Evolutionary conservation across 2,888 invertebrate genomes (phyloP).

Genomic region (Zhuqinia jingwanae): DNA sequence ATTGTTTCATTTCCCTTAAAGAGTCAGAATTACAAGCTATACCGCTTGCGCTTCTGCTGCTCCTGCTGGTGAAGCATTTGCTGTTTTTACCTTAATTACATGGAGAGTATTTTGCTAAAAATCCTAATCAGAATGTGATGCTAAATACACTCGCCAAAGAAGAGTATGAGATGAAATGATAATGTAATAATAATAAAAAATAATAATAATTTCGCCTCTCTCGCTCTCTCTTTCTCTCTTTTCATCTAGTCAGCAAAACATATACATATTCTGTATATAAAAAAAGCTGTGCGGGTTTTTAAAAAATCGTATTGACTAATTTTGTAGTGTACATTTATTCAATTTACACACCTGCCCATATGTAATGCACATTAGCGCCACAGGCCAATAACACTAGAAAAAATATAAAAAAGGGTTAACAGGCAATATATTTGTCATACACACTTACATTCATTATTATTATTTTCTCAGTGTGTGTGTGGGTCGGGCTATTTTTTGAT

Average conservation of each 20-base stretch:
- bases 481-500: neutral
- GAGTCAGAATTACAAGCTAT: slow-evolving; percentile 6
- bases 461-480: neutral
- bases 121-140: slow-evolving; percentile 57
- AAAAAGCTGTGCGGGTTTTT: no score
- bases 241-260: slow-evolving; percentile 20
- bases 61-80: neutral
- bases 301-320: slow-evolving; percentile 48
- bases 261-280: no score
- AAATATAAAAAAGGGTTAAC: slow-evolving; percentile 12
- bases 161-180: slow-evolving; percentile 28
- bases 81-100: slow-evolving; percentile 6
- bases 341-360: slow-evolving; percentile 54
- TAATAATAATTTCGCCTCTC: no score
- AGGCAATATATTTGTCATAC: slow-evolving; percentile 5
- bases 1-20: slow-evolving; percentile 65
- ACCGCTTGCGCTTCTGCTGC: neutral
- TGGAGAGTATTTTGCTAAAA: slow-evolving; percentile 23
- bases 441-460: neutral
- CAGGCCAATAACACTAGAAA: slow-evolving; percentile 15
- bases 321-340: slow-evolving; percentile 53
- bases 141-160: neutral
- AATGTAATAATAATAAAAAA: slow-evolving; percentile 51
- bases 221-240: neutral
- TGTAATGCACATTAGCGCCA: slow-evolving; percentile 3